Conservation (phyloP, 2,797 vertebrate genomes). For the Dicrostonyx torquatus region DNA sequence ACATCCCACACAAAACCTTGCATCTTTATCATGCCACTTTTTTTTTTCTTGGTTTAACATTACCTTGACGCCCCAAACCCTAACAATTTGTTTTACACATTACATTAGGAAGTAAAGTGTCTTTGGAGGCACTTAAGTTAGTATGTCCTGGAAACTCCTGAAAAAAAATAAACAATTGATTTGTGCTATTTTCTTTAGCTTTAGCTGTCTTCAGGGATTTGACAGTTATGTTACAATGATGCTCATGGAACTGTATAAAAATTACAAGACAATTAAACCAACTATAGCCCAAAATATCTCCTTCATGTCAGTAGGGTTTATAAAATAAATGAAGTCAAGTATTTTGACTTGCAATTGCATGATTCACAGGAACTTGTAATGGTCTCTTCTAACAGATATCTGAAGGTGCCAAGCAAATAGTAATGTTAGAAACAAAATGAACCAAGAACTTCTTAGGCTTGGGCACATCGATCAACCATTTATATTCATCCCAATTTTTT, state of each 20-base stretch:
- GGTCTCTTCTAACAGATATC: neutral
- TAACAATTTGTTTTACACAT: accelerated
- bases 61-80: neutral
- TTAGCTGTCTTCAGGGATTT: neutral
- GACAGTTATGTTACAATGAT: neutral
- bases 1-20: neutral
- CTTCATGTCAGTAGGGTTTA: neutral
- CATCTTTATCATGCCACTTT: neutral
- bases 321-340: neutral
- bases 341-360: neutral
- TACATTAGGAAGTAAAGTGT: neutral
- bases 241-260: neutral
- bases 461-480: neutral
- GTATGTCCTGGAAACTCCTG: neutral
- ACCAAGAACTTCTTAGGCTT: neutral
- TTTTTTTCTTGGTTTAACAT: neutral
- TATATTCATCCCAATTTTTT: neutral
- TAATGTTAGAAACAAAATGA: neutral
- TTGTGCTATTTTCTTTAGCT: neutral
- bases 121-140: accelerated
- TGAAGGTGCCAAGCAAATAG: neutral
- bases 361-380: neutral
- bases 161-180: neutral
- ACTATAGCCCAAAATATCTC: neutral
- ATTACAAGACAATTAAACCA: neutral